phyloP scores from a whole-genome alignment of 2,113 vertebrate species.

The Nibea coibor region DNA sequence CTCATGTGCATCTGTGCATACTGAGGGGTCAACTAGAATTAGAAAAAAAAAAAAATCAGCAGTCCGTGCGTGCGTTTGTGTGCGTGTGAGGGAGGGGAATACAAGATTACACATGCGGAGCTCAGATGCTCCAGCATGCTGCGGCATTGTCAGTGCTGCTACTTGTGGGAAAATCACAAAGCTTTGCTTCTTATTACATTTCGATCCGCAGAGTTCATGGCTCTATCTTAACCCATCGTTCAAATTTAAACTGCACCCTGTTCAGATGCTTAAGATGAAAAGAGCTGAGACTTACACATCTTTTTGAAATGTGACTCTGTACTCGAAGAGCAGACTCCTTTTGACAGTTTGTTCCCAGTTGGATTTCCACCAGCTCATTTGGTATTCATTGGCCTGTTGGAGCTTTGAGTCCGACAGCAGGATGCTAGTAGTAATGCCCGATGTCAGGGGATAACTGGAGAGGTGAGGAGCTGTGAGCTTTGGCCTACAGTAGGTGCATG shows the following conservation, averaged over 20 bases:
- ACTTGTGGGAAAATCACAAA: slow-evolving; percentile 17
- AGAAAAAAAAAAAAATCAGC: slow-evolving; percentile 52
- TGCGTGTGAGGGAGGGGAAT: neutral
- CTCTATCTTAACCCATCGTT: slow-evolving; percentile 28
- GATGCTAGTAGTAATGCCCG: slow-evolving; percentile 50
- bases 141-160: neutral
- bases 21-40: neutral
- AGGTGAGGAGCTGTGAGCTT: slow-evolving; percentile 19
- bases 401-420: slow-evolving; percentile 51
- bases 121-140: slow-evolving; percentile 14
- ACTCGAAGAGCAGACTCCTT: slow-evolving; percentile 18
- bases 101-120: neutral
- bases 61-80: neutral
- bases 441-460: slow-evolving; percentile 45
- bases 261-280: slow-evolving; percentile 29
- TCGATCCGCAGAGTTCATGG: slow-evolving; percentile 9
- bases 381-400: slow-evolving; percentile 47
- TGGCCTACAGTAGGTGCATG: neutral
- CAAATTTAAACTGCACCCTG: slow-evolving; percentile 29
- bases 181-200: neutral
- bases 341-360: slow-evolving; percentile 54
- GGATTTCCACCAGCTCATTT: slow-evolving; percentile 59
- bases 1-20: slow-evolving; percentile 48
- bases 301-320: slow-evolving; percentile 50
- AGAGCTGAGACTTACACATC: slow-evolving; percentile 22